Evolutionary conservation across 2,888 invertebrate genomes (phyloP).

Genomic region (Terebella lapidaria): DNA sequence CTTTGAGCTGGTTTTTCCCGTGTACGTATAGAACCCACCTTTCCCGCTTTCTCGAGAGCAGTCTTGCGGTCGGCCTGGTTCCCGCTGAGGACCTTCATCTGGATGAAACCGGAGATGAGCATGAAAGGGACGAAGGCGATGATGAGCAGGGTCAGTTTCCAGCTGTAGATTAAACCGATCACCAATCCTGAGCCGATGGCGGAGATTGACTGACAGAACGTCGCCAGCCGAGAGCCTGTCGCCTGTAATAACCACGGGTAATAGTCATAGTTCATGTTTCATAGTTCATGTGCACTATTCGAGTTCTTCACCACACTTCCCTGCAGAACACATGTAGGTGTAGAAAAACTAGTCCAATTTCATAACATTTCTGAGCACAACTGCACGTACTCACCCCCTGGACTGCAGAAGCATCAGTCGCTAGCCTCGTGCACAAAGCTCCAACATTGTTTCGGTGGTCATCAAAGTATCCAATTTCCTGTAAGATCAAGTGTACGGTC

Average conservation of each 20-base stretch:
- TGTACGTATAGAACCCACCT: slow-evolving; percentile 52
- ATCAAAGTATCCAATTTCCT: slow-evolving; percentile 52
- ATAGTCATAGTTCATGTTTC: too few relatives aligned
- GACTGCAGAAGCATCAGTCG: slow-evolving; percentile 49
- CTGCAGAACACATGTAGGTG: too few relatives aligned
- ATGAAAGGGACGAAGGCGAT: slow-evolving; percentile 54
- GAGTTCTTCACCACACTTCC: too few relatives aligned
- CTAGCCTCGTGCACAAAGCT: slow-evolving; percentile 45
- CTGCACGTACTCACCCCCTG: slow-evolving; percentile 52
- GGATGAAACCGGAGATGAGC: slow-evolving; percentile 39
- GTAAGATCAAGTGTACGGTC: too few relatives aligned
- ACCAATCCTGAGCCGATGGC: slow-evolving; percentile 50
- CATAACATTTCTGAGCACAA: too few relatives aligned
- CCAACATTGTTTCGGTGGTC: slow-evolving; percentile 46
- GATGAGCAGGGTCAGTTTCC: slow-evolving; percentile 55
- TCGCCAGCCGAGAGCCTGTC: background rate
- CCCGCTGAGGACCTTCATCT: slow-evolving; percentile 40
- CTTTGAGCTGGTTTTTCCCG: slow-evolving; percentile 55
- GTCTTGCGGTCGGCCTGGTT: slow-evolving; percentile 53
- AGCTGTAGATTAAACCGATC: slow-evolving; percentile 55
- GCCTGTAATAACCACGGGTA: background rate
- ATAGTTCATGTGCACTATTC: too few relatives aligned
- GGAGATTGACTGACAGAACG: slow-evolving; percentile 45
- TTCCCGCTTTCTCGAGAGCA: slow-evolving; percentile 58
- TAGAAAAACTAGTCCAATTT: too few relatives aligned